Evolutionary conservation across 1,140 invertebrate genomes (phyloP), one percentile per base, ranked within the genome.

Genomic region (Drosophila azteca): DNA sequence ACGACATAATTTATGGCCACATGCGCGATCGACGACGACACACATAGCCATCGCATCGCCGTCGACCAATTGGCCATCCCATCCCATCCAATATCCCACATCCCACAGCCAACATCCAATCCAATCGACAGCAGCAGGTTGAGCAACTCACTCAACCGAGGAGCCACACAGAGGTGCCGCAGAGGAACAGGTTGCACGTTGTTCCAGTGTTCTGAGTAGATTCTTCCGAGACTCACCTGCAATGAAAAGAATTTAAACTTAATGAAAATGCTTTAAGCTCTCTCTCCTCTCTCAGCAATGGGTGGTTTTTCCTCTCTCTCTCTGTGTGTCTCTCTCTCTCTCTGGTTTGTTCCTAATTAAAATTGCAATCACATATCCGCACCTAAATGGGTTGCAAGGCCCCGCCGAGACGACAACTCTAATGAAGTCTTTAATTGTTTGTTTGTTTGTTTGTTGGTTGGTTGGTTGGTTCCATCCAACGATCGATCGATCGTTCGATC

Each of bases 361-460:
- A 72, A 79, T 65, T 69, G 60, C 64, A 63, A 63, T 71, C 80
- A 72, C 66, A 83, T 79, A 64, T 65, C 67, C 63, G 66, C 65
- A 66, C 74, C 81, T 77, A 79, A 88, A 78, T 88, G 60, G 82
- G 74, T 69, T 58, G 64, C 66, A 20, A 26, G 41, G 50, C 39
- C 31, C 44, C 82, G 58, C 48, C n/a, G 62, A 49, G 48, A 13
- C 48, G 51, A 64, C 66, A 63, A 64, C 49, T 64, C 69, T 75
- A 82, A 82, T 85, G 74, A 81, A 87, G 74, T 75, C 78, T 78
- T 88, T 79, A 87, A 87, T 87, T 88, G 78, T 78, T 78, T 52
- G 50, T 65, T 72, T 20, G 51, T 45, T 55, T 35, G 67, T n/a
- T n/a, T n/a, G n/a, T n/a, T n/a, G n/a, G n/a, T n/a, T n/a, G n/a